Conservation (phyloP, 2,797 vertebrate species). For the Ptychadena robeensis region DNA sequence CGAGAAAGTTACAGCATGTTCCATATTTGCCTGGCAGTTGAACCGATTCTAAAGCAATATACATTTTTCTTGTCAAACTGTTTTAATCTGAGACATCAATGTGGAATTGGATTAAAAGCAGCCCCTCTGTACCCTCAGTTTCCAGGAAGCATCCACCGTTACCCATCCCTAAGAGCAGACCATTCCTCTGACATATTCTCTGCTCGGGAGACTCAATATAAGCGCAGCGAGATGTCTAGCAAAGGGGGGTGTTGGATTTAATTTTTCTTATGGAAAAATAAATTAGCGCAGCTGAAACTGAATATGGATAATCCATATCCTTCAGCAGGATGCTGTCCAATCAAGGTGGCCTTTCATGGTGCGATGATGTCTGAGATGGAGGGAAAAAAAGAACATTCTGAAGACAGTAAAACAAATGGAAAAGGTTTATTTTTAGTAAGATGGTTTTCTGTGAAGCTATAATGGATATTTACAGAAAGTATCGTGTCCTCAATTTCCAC, state of each 20-base stretch:
- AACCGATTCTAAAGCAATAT: background rate
- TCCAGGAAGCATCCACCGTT: slow-evolving; percentile 17
- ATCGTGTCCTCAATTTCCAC: slow-evolving; percentile 6
- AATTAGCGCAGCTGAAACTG: slow-evolving; percentile 6
- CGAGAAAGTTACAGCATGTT: background rate
- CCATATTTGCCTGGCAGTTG: background rate
- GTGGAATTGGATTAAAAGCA: background rate
- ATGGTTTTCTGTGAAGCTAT: background rate
- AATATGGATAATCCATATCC: background rate
- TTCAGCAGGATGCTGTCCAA: background rate
- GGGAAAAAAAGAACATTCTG: background rate
- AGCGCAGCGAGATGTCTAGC: background rate
- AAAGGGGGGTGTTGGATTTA: background rate
- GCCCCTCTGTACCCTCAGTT: background rate
- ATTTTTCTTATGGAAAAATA: background rate
- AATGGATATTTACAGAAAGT: slow-evolving; percentile 18
- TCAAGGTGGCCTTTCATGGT: background rate
- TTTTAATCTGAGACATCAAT: background rate
- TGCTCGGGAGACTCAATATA: background rate
- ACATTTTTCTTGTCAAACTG: slow-evolving; percentile 41
- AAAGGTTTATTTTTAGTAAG: slow-evolving; percentile 49
- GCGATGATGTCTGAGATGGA: background rate
- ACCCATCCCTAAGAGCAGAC: background rate
- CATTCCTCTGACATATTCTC: background rate
- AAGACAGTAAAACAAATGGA: slow-evolving; percentile 15